Conservation (phyloP, 2,113 vertebrate genomes). For the Etheostoma cragini region DNA sequence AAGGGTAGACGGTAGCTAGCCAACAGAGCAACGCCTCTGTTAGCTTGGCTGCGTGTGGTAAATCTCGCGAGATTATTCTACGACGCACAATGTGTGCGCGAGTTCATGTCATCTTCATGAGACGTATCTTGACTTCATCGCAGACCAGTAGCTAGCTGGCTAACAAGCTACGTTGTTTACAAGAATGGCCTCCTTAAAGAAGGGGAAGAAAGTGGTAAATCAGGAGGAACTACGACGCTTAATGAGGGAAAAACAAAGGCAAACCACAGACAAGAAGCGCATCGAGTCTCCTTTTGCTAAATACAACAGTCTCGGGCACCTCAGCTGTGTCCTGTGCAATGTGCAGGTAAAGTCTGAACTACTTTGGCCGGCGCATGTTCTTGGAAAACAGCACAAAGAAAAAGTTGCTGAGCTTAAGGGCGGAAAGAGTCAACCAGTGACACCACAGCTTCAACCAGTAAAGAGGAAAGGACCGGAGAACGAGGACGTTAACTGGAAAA, state of each 20-base stretch:
- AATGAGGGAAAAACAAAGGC: conserved; percentile 92
- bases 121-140: conserved; percentile 19
- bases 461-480: conserved; percentile 88
- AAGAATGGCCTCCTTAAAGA: conserved; percentile 75
- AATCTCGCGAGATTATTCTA: conserved; percentile 58
- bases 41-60: background rate
- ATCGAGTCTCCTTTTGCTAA: conserved; percentile 94
- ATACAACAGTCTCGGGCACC: conserved; percentile 92
- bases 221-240: conserved; percentile 94
- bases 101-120: conserved; percentile 56
- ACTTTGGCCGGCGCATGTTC: conserved; percentile 93
- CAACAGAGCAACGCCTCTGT: conserved; percentile 18
- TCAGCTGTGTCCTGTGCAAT: conserved; percentile 90
- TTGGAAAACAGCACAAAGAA: conserved; percentile 94
- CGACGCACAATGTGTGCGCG: background rate
- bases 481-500: conserved; percentile 81
- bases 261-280: conserved; percentile 85
- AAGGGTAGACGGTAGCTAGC: background rate
- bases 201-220: conserved; percentile 88
- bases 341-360: conserved; percentile 90
- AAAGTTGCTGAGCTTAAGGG: conserved; percentile 88
- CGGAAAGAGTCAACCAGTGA: conserved; percentile 61
- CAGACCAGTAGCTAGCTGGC: background rate
- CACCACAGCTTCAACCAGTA: conserved; percentile 43
- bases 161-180: conserved; percentile 20